These are phyloP conservation scores for Aix galericulata DNA, from an alignment of 2,113 vertebrate species.

Conservation along the genomic window DNA sequence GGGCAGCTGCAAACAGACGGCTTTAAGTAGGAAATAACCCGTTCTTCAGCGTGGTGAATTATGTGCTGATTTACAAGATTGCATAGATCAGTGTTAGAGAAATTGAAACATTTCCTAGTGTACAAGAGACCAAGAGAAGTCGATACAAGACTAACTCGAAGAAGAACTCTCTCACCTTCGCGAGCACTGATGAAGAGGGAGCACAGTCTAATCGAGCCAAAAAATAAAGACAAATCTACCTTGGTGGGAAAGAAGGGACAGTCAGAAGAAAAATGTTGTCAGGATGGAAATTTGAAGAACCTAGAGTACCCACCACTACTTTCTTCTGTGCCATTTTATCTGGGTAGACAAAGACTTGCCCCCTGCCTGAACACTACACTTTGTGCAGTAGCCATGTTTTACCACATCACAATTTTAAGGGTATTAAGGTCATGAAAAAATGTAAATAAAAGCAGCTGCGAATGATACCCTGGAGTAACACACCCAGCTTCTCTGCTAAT, in stretches of 20 bases:
- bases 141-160: background rate
- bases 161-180: background rate
- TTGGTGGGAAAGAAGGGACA: background rate
- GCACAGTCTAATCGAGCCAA: background rate
- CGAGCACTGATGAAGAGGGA: background rate
- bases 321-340: background rate
- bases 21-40: background rate
- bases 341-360: background rate
- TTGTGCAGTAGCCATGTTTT: background rate
- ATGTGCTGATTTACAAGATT: background rate
- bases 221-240: background rate
- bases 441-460: slow-evolving; percentile 40
- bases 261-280: background rate
- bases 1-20: background rate
- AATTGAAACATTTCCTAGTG: background rate
- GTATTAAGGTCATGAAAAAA: background rate
- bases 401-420: background rate
- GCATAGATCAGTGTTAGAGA: background rate
- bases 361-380: background rate
- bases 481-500: background rate
- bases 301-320: background rate
- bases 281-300: background rate
- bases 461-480: background rate
- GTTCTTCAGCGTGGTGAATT: background rate
- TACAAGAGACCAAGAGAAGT: background rate